phyloP scores from a whole-genome alignment of 2,113 vertebrate species.

The Pterophyllum scalare region DNA sequence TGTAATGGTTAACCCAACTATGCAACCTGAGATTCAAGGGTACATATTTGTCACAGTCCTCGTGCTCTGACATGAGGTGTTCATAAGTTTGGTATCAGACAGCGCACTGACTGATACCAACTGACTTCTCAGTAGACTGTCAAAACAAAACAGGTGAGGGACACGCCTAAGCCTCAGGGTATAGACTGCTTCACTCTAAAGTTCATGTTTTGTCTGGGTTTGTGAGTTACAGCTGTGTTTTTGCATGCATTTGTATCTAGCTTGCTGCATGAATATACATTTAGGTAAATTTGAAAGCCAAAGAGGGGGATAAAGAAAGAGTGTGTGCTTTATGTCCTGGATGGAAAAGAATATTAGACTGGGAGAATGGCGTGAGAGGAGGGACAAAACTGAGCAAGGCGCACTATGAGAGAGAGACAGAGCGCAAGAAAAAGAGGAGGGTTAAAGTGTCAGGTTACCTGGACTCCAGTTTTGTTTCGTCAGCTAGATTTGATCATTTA shows the following conservation, averaged over 20 bases:
- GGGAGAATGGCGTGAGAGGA: conserved; percentile 39
- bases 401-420: conserved; percentile 38
- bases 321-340: background rate
- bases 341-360: conserved; percentile 17
- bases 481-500: conserved; percentile 50
- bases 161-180: conserved; percentile 35
- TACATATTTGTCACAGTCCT: background rate
- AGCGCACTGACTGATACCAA: conserved; percentile 20
- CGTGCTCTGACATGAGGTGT: background rate
- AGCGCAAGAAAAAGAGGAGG: conserved; percentile 29
- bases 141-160: conserved; percentile 28
- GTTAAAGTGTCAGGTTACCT: conserved; percentile 65
- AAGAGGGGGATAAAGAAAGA: background rate
- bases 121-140: conserved; percentile 1
- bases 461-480: conserved; percentile 60
- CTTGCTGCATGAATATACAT: background rate
- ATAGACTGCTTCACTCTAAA: background rate
- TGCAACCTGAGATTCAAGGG: background rate
- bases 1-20: too few species aligned
- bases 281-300: conserved; percentile 19
- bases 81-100: conserved; percentile 13
- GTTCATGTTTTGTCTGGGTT: background rate
- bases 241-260: conserved; percentile 14
- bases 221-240: background rate
- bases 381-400: conserved; percentile 18